Evolutionary conservation across 1,140 invertebrate genomes (phyloP), one percentile per base, ranked within the genome.

Genomic region (Drosophila varians): DNA sequence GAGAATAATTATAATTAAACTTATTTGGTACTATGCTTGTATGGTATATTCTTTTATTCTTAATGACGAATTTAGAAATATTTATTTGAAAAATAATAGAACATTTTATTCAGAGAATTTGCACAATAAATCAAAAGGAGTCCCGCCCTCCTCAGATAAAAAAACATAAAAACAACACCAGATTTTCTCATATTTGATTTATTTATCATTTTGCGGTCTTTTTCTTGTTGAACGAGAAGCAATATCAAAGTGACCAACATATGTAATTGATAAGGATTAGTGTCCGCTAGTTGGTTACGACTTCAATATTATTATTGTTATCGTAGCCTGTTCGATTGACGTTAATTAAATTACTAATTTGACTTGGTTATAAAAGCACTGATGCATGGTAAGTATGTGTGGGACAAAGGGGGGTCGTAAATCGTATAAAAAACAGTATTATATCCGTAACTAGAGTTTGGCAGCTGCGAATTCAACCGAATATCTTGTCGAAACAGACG

Each of bases 401-500:
- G 42, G 26, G 43, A 21, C 21, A 68, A 3, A n/a, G 28, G 34
- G 46, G 45, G 53, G 51, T 76, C 79, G 55, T 78, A 78, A 72
- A 64, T 84, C 79, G 79, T 83, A 83, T 55, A 84, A 84, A 70
- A 77, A 84, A 79, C 80, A 86, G 62, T 70, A 70, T 57, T 68
- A 56, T 72, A 66, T 66, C 38, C 61, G 52, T 76, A 79, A 75
- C 71, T 86, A 76, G 34, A 49, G 68, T 54, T 72, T 73, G 62
- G 62, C 55, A 47, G 68, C 65, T 71, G 54, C 71, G 58, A 43
- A 45, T 87, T 94, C 93, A 98, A 69, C 96, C 97, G 90, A 99
- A 99, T 11, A 99, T 93, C 92, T 99, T 99, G 69, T 99, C 98
- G 91, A 99, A 99, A 92, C 99, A 99, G 31, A 94, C 93, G 91